A percentile compares a stretch with the other conserved stretches of the same genome.
These are phyloP conservation scores for Halyomorpha halys DNA, from an alignment of 1,140 invertebrate species.

Conservation along the genomic window DNA sequence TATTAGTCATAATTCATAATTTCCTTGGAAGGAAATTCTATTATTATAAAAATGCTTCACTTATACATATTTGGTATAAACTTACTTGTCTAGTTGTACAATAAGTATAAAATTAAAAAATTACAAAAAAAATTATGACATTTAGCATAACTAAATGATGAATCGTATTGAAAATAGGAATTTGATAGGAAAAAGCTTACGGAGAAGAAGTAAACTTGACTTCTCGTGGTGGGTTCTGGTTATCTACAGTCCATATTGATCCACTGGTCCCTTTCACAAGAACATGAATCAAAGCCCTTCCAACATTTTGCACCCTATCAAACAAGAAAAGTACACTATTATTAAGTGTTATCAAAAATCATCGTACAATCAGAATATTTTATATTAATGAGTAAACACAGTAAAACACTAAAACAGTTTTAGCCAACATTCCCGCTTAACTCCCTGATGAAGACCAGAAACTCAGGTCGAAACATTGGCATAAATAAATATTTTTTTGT, in stretches of 20 bases:
- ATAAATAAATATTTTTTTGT: no score
- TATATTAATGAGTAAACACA: no score
- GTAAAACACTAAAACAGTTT: no score
- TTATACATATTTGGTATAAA: constrained; percentile 1
- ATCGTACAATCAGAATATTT: no score
- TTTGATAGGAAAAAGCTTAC: constrained; percentile 12
- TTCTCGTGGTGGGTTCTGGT: constrained; percentile 50
- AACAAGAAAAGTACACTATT: constrained; percentile 24
- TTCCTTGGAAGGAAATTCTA: neutral
- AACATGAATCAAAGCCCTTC: constrained; percentile 50
- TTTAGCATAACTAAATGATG: constrained; percentile 5
- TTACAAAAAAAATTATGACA: constrained; percentile 7
- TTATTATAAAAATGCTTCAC: neutral
- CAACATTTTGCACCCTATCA: constrained; percentile 54
- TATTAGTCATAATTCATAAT: neutral
- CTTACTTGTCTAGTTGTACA: constrained; percentile 4
- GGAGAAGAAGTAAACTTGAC: constrained; percentile 37
- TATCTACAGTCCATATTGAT: constrained; percentile 58
- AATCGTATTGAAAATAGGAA: neutral
- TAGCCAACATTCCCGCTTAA: no score
- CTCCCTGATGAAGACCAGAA: no score
- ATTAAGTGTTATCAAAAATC: no score
- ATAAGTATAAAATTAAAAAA: constrained; percentile 18
- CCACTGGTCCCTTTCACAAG: constrained; percentile 53
- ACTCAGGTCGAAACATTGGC: no score